These are phyloP conservation scores for Microtus richardsoni DNA, from an alignment of 2,113 vertebrate species.

Conservation along the genomic window DNA sequence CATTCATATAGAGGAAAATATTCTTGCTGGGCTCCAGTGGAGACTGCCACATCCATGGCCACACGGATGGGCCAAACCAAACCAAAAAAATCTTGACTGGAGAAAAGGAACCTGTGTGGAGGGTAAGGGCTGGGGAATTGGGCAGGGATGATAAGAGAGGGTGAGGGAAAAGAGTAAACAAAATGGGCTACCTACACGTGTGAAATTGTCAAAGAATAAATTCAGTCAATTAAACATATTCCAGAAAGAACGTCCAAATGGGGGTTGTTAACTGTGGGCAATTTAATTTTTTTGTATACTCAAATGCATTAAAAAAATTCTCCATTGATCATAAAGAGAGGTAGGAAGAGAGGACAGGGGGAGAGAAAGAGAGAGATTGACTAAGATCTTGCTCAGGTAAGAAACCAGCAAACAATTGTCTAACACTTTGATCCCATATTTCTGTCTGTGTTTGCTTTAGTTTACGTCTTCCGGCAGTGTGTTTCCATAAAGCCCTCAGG, in stretches of 20 bases:
- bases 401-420: conserved; percentile 13
- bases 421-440: not conserved
- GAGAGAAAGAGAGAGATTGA: not conserved
- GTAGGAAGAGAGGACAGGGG: not conserved
- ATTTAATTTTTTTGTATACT: not conserved
- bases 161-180: not conserved
- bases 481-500: conserved; percentile 8
- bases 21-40: not conserved
- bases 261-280: not conserved
- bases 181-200: not conserved
- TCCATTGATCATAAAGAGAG: not conserved
- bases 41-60: not conserved
- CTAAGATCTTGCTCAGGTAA: conserved; percentile 27
- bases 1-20: not conserved
- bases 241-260: not conserved
- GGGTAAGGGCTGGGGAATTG: not conserved
- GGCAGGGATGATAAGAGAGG: not conserved
- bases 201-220: not conserved
- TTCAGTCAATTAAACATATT: not conserved
- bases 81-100: not conserved
- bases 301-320: conserved; percentile 25
- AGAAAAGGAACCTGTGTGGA: not conserved
- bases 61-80: not conserved
- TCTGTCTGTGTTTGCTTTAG: not conserved
- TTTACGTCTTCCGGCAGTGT: not conserved